Evolutionary conservation across 2,797 vertebrate genomes (phyloP), one percentile per base, ranked within the genome.

Genomic region (Rhinogobio ventralis): DNA sequence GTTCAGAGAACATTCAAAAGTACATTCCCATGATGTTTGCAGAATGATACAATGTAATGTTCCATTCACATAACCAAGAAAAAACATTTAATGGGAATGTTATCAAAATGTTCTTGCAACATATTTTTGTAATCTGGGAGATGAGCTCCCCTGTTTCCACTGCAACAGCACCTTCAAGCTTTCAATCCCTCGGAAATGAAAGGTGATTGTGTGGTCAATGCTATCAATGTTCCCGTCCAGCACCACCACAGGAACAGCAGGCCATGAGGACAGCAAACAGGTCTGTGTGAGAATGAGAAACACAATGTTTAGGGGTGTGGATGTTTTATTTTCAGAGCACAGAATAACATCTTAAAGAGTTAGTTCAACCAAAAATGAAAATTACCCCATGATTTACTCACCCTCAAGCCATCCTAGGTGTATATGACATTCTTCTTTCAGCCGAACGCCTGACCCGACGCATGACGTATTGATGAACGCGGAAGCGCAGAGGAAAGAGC

Each of bases 171-270:
- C 9, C 23, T 25, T 42, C 49, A 57, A 25, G 42, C 49, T 7
- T 69, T 57, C 30, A 55, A 28, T 71, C 66, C n/a, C 67, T 42
- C 14, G 17, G 67, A 81, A 81, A 71, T 81, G 67, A 81, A 60
- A 81, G 36, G 67, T 39, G 79, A 81, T 71, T 42, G 79, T 20
- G 79, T 71, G 77, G 62, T 81, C 79, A 71, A 71, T 71, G 79
- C 17, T 11, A 71, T 81, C 67, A 55, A 60, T 60, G 67, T 42
- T 45, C 51, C 23, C 66, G 28, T 81, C 67, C 53, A 62, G 28
- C 79, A 49, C 8, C 6, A 33, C 11, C 33, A 46, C 46, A 20
- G 6, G 23, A 51, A 68, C 64, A 79, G 60, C 60, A 51, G 75
- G 75, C 39, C 75, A 62, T 64, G 78, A 66, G 46, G 45, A 80